Evolutionary conservation across 53 echinoderm and acorn worm species (phyloP).

Genomic region (Stichopus horrens): DNA sequence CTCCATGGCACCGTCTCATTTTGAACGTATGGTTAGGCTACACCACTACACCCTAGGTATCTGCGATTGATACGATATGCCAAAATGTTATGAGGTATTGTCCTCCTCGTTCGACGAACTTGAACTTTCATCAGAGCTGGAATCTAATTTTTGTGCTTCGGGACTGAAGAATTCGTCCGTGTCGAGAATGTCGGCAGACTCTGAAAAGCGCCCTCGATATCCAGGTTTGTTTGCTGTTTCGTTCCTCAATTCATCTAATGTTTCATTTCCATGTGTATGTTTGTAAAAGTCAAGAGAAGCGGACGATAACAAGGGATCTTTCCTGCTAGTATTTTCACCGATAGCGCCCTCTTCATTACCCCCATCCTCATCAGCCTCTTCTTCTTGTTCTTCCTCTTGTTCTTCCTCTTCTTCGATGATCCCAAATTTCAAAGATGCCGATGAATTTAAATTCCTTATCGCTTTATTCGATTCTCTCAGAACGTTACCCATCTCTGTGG

Average conservation of each 20-base stretch:
- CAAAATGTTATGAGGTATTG: neutral
- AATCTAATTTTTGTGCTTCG: slow-evolving; percentile 29
- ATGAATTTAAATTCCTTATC: slow-evolving; percentile 26
- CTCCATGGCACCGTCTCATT: too few species aligned
- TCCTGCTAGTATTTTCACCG: neutral
- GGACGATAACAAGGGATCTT: neutral
- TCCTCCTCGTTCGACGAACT: neutral
- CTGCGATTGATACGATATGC: too few species aligned
- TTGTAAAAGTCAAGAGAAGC: slow-evolving; percentile 18
- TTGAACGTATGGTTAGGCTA: too few species aligned
- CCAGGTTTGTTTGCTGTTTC: neutral
- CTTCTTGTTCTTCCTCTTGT: slow-evolving; percentile 35
- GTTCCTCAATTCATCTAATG: neutral
- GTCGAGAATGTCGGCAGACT: slow-evolving; percentile 13
- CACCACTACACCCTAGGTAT: too few species aligned
- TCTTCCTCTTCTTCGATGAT: slow-evolving; percentile 53
- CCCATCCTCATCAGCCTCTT: slow-evolving; percentile 10
- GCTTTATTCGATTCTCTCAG: slow-evolving; percentile 48
- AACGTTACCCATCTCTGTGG: slow-evolving; percentile 26
- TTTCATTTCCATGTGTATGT: neutral
- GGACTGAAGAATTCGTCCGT: slow-evolving; percentile 34
- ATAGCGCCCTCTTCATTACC: neutral
- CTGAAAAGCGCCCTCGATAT: slow-evolving; percentile 22
- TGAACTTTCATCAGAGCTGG: slow-evolving; percentile 14
- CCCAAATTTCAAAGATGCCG: slow-evolving; percentile 10